phyloP scores from a whole-genome alignment of 2,113 vertebrate genomes.

The Rhegmatorhina hoffmannsi region DNA sequence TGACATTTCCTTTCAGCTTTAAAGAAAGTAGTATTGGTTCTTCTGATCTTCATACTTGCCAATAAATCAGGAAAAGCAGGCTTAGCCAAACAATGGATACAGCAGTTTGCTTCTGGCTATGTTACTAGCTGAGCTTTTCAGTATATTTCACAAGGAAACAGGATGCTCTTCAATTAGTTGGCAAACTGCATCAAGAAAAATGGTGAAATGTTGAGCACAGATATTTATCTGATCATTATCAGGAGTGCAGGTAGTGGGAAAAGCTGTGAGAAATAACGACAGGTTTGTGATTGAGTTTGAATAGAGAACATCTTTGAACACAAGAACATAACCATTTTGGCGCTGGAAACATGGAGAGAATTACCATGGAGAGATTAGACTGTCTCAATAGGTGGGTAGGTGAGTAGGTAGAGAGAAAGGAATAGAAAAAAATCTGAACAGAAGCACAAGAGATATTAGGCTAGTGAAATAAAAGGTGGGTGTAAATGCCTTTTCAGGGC shows the following conservation, averaged over 20 bases:
- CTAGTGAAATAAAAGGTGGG: background rate
- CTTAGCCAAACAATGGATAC: background rate
- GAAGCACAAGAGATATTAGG: background rate
- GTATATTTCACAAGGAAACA: background rate
- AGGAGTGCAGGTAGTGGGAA: background rate
- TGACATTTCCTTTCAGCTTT: background rate
- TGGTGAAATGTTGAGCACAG: background rate
- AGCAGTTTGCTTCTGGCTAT: conserved; percentile 13
- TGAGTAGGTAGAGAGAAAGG: background rate
- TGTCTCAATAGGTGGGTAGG: background rate
- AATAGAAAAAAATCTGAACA: conserved; percentile 1
- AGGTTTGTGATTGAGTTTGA: background rate
- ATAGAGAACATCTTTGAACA: background rate
- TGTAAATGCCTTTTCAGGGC: background rate
- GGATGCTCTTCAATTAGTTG: conserved; percentile 27
- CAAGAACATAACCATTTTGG: background rate
- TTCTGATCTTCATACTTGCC: conserved; percentile 7
- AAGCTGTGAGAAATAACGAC: background rate
- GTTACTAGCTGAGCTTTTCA: background rate
- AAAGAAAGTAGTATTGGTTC: background rate
- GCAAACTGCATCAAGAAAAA: background rate
- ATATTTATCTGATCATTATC: conserved; percentile 23
- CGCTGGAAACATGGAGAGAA: conserved; percentile 6
- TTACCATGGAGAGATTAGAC: background rate
- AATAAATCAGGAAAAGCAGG: background rate